Evolutionary conservation across 1,140 invertebrate species (phyloP).

Genomic region (Drosophila parvula): DNA sequence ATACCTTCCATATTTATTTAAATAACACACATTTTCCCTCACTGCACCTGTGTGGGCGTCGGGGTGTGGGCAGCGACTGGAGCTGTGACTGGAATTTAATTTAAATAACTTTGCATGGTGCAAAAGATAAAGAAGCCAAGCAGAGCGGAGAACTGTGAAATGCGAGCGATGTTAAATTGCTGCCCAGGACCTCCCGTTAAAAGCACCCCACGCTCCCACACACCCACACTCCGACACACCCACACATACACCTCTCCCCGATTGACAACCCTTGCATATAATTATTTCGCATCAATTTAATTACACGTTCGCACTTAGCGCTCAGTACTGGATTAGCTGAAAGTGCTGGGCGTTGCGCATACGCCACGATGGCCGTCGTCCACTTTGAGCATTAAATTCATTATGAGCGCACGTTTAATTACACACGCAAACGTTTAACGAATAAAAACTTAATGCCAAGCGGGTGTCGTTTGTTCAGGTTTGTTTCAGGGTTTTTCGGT

Average conservation of each 20-base stretch:
- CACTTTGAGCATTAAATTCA: conserved; percentile 67
- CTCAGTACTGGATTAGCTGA: conserved; percentile 60
- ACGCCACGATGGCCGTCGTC: conserved; percentile 36
- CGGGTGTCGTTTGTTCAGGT: conserved; percentile 48
- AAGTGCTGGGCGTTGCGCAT: conserved; percentile 54
- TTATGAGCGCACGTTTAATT: conserved; percentile 68
- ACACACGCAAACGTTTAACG: conserved; percentile 53
- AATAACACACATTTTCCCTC: not conserved
- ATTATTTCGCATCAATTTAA: conserved; percentile 65
- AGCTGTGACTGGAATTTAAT: conserved; percentile 72
- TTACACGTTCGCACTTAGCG: conserved; percentile 58
- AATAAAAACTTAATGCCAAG: conserved; percentile 54
- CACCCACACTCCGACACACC: not conserved
- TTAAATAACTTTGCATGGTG: conserved; percentile 73
- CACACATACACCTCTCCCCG: not conserved
- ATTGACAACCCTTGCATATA: conserved; percentile 26
- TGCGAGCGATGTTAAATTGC: conserved; percentile 40
- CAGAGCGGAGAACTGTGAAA: conserved; percentile 42
- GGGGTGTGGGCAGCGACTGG: conserved; percentile 19
- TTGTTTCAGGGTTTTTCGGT: conserved; percentile 13
- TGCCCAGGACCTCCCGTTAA: conserved; percentile 1
- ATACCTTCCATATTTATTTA: no score
- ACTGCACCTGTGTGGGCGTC: conserved; percentile 12
- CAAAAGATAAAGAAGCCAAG: conserved; percentile 31
- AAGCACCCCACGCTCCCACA: no score